A percentile compares a stretch with the other conserved stretches of the same genome.
These are phyloP conservation scores for Cynocephalus volans DNA, from an alignment of 2,113 vertebrate species.

Conservation along the genomic window DNA sequence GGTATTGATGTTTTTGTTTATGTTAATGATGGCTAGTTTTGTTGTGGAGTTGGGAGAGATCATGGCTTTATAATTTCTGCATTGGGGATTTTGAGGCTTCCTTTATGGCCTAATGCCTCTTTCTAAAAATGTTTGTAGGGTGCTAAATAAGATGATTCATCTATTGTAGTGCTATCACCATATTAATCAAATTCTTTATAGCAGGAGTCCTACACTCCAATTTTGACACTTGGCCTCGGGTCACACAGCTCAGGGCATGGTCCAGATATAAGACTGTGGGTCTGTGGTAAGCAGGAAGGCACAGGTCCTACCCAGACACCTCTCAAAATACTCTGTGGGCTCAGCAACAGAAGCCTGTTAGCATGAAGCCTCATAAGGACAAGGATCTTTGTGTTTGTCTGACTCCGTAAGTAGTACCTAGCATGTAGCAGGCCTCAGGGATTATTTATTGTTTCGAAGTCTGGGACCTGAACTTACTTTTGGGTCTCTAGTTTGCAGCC, in stretches of 20 bases:
- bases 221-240: neutral
- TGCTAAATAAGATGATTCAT: accelerated
- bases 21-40: neutral
- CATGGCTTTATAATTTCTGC: accelerated
- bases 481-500: neutral
- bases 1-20: neutral
- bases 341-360: neutral
- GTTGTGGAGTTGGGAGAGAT: neutral
- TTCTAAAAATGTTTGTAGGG: accelerated
- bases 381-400: too few relatives aligned
- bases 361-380: neutral
- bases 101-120: neutral
- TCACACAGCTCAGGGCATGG: accelerated
- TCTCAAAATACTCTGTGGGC: neutral
- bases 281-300: neutral
- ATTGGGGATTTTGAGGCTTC: neutral
- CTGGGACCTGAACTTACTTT: neutral
- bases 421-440: neutral
- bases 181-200: neutral
- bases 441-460: neutral
- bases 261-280: neutral
- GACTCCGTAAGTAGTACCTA: accelerated
- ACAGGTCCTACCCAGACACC: too few relatives aligned
- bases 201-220: neutral
- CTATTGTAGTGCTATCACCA: accelerated